These are phyloP conservation scores for Xiphophorus couchianus DNA, from an alignment of 2,113 vertebrate genomes.

Conservation along the genomic window DNA sequence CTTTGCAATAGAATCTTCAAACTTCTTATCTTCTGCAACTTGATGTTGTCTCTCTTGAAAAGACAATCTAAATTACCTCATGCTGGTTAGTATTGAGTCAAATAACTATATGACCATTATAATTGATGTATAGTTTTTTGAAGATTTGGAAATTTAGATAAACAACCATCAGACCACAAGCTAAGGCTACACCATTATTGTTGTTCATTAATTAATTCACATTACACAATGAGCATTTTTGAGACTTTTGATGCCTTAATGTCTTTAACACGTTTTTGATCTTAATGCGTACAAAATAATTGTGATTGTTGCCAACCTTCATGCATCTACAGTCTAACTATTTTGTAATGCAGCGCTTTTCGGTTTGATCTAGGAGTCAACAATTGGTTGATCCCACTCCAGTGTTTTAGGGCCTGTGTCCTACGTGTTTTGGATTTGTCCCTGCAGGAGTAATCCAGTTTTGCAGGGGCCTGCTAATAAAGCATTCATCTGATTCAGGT, in stretches of 20 bases:
- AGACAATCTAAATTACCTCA: neutral
- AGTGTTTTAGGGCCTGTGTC: neutral
- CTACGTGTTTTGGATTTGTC: neutral
- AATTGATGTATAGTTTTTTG: neutral
- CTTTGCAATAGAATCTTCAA: conserved; percentile 9
- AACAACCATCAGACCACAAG: no score
- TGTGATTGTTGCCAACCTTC: neutral
- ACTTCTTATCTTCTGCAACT: conserved; percentile 16
- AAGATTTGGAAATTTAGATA: no score
- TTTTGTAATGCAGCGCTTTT: neutral
- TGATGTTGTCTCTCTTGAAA: neutral
- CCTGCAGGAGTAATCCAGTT: neutral
- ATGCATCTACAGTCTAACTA: neutral
- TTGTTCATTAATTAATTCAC: no score
- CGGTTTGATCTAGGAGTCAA: neutral
- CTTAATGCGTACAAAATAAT: neutral
- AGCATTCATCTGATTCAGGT: neutral
- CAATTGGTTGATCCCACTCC: neutral
- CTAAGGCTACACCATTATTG: no score
- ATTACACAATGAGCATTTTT: no score
- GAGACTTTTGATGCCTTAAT: no score
- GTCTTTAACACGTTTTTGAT: neutral
- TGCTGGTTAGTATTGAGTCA: neutral
- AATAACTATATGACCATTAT: neutral
- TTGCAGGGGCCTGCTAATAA: neutral